These are phyloP conservation scores for Colinus virginianus DNA, from an alignment of 2,113 vertebrate species.

Conservation along the genomic window DNA sequence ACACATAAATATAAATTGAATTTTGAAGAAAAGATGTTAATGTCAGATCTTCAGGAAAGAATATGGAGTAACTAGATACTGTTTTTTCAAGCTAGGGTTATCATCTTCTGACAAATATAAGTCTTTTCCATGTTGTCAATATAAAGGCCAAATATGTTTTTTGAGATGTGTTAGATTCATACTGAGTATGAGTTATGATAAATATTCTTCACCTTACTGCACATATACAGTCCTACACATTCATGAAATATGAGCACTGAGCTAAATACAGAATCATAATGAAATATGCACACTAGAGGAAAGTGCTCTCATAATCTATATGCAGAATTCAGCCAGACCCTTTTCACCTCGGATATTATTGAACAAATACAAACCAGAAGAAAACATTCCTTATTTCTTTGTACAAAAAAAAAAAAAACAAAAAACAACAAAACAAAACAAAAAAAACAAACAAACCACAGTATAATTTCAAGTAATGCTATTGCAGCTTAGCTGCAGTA, in stretches of 20 bases:
- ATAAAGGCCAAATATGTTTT: conserved; percentile 16
- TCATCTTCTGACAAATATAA: conserved; percentile 39
- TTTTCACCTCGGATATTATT: not conserved
- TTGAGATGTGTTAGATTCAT: conserved; percentile 8
- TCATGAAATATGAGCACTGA: not conserved
- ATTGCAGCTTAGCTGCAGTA: not conserved
- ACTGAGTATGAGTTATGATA: not conserved
- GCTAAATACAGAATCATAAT: not conserved
- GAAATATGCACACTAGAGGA: not conserved
- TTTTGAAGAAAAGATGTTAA: conserved; percentile 43
- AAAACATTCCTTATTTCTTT: not conserved
- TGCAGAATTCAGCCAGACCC: not conserved
- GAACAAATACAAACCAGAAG: not conserved
- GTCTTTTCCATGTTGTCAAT: not conserved
- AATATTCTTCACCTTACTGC: not conserved
- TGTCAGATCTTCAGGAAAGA: conserved; percentile 65
- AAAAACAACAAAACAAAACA: too few relatives aligned
- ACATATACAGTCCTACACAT: not conserved
- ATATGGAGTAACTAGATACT: conserved; percentile 36
- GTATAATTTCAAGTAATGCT: not conserved
- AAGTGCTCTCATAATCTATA: not conserved
- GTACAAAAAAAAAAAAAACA: not conserved
- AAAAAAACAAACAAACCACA: too few relatives aligned
- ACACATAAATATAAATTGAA: conserved; percentile 56
- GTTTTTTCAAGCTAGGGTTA: conserved; percentile 28